These are phyloP conservation scores for Ophioninae sp. DNA, from an alignment of 2,888 invertebrate species.

Conservation along the genomic window DNA sequence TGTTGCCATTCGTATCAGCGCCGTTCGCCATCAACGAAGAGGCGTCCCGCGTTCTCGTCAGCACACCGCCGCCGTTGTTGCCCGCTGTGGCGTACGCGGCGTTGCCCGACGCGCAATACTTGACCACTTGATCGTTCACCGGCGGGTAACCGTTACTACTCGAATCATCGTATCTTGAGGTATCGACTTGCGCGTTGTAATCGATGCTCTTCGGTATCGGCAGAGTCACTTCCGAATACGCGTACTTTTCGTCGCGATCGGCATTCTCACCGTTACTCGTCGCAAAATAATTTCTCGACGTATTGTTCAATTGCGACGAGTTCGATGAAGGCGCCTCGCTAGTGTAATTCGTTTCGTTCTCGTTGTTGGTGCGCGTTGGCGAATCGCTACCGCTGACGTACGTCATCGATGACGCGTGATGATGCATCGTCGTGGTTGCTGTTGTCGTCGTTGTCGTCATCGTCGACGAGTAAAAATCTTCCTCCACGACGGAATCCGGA, in stretches of 20 bases:
- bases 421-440: constrained; percentile 41
- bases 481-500: constrained; percentile 65
- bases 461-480: constrained; percentile 76
- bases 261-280: constrained; percentile 27
- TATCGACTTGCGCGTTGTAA: constrained; percentile 38
- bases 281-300: constrained; percentile 49
- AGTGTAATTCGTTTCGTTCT: constrained; percentile 37
- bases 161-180: constrained; percentile 49
- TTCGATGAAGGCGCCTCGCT: constrained; percentile 55
- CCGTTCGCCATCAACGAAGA: constrained; percentile 11
- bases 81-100: constrained; percentile 15
- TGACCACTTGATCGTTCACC: constrained; percentile 34
- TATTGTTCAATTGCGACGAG: constrained; percentile 51
- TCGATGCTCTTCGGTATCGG: constrained; percentile 40
- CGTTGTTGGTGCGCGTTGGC: constrained; percentile 37
- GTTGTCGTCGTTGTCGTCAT: constrained; percentile 58
- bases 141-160: constrained; percentile 35
- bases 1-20: constrained; percentile 74
- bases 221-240: constrained; percentile 28
- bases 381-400: constrained; percentile 67
- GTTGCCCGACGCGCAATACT: constrained; percentile 40
- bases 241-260: constrained; percentile 22
- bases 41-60: constrained; percentile 34
- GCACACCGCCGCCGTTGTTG: constrained; percentile 3
- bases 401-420: constrained; percentile 50